Base-by-base conservation (phyloP, 37 sponge, comb jelly and placozoan genomes). In the Lycopodina hypogea region DNA sequence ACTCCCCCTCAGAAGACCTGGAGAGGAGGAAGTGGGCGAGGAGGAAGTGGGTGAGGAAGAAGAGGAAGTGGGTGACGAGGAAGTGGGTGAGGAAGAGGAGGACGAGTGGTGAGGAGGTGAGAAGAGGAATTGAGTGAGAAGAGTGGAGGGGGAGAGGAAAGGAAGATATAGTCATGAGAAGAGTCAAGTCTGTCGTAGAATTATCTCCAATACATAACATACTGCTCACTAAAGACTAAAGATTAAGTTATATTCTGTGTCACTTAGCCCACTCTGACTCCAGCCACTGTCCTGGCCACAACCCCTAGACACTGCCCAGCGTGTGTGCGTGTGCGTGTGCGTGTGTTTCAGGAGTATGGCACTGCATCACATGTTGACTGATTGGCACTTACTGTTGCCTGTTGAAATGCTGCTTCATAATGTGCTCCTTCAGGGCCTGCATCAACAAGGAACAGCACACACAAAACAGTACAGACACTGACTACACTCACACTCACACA, bases 351-450 rank as follows among this genome's bases (percentile, higher is more conserved):
- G 1, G 55, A 26, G 32, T 18, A 55, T 28, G 29, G 23, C 18
- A 42, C 45, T 72, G 72, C 21, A 28, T 63, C 11, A 26, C 65
- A 15, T 28, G 23, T n/a, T n/a, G n/a, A n/a, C n/a, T n/a, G 9
- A 63, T n/a, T n/a, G 3, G 22, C 18, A 73, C 86, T 78, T 37
- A 85, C 86, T 57, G 79, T 41, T 78, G 72, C 50, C 61, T 85
- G 79, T 71, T 85, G 66, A 61, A 21, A 22, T 72, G 74, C 51
- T 79, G 79, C 52, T 85, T 85, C 40, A 72, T 21, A 24, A 85
- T 56, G 24, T 70, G 79, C 17, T 85, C 86, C 57, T 78, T 85
- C 56, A 85, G 67, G 22, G 69, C 72, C 86, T 85, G 11, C 52
- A 34, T 15, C 12, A 24, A 32, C 32, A 73, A 53, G 18, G 57